Evolutionary conservation across 2,797 vertebrate genomes (phyloP).

Genomic region (Craterocephalus amniculus): DNA sequence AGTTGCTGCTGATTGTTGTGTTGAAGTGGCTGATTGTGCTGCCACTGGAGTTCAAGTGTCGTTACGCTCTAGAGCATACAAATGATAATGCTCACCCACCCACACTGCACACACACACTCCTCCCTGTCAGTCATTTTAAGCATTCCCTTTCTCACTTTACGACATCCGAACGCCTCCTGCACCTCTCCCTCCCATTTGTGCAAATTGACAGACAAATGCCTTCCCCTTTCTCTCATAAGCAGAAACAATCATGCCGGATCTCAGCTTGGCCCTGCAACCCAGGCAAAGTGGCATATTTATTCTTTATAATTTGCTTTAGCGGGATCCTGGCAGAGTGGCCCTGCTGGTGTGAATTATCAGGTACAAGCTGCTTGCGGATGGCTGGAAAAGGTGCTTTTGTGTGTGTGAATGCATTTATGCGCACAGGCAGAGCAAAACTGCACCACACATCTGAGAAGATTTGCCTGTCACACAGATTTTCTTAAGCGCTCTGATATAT

Average conservation of each 20-base stretch:
- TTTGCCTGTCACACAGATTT: constrained; percentile 68
- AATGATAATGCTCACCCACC: constrained; percentile 28
- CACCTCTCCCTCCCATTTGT: background rate
- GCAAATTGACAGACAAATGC: constrained; percentile 29
- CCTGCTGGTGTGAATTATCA: constrained; percentile 48
- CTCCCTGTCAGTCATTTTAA: constrained; percentile 38
- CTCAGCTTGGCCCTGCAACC: constrained; percentile 20
- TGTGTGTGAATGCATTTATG: constrained; percentile 1
- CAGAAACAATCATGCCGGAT: constrained; percentile 22
- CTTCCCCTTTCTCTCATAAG: background rate
- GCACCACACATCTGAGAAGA: constrained; percentile 49
- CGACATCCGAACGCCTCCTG: constrained; percentile 21
- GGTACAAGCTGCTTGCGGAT: constrained; percentile 39
- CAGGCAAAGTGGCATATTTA: constrained; percentile 24
- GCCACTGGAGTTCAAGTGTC: constrained; percentile 38
- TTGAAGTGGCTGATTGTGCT: constrained; percentile 30
- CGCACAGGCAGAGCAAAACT: constrained; percentile 12
- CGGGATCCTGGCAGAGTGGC: constrained; percentile 6
- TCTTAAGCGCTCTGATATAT: constrained; percentile 63
- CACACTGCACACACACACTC: constrained; percentile 4
- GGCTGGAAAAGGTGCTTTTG: constrained; percentile 37
- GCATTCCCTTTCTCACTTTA: constrained; percentile 25
- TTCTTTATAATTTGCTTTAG: constrained; percentile 42
- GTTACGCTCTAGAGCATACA: constrained; percentile 1
- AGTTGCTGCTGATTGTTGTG: constrained; percentile 17